Evolutionary conservation across 2,113 vertebrate genomes (phyloP).

Genomic region (Indri indri): DNA sequence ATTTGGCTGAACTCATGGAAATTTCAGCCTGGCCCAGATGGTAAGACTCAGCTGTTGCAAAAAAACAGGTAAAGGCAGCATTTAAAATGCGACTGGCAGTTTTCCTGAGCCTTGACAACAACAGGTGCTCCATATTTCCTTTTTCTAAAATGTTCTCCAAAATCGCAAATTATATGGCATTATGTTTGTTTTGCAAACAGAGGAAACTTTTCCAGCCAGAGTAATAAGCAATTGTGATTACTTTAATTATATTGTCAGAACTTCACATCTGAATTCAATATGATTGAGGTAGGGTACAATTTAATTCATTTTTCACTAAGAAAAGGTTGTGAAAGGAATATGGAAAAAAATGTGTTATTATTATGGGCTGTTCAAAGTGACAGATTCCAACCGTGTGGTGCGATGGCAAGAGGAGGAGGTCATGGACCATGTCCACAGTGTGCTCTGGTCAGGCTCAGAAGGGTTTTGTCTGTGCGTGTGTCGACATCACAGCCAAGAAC

Average conservation of each 20-base stretch:
- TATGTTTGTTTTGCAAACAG: constrained; percentile 50
- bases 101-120: constrained; percentile 7
- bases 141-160: constrained; percentile 19
- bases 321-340: neutral
- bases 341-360: neutral
- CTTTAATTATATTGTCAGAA: neutral
- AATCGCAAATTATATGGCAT: neutral
- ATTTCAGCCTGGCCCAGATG: constrained; percentile 71
- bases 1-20: constrained; percentile 56
- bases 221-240: neutral
- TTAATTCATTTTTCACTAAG: neutral
- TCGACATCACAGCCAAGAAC: neutral
- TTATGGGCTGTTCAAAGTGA: neutral
- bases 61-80: constrained; percentile 61
- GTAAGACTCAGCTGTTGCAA: constrained; percentile 63
- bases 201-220: neutral
- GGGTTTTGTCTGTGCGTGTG: neutral
- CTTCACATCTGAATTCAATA: constrained; percentile 8
- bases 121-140: constrained; percentile 32
- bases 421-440: neutral
- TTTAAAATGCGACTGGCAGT: constrained; percentile 49
- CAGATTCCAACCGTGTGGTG: neutral
- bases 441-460: neutral
- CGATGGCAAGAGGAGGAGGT: neutral
- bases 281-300: neutral